Conservation (phyloP, 2,888 invertebrate species). For the Apeira syringaria region DNA sequence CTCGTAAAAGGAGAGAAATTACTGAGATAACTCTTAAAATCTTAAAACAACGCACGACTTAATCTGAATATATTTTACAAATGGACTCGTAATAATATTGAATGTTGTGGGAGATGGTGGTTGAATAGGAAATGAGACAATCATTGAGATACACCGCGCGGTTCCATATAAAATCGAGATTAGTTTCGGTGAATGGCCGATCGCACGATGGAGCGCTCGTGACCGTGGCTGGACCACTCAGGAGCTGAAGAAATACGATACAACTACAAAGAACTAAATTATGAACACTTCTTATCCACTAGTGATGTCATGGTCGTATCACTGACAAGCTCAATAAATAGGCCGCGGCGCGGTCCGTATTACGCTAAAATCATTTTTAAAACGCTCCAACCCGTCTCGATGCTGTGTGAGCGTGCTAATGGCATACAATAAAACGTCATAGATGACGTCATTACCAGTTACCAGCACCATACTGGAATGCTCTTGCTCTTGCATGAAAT, state of each 20-base stretch:
- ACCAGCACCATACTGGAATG: too few relatives aligned
- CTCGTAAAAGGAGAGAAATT: constrained; percentile 42
- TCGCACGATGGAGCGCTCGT: constrained; percentile 43
- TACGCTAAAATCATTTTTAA: too few relatives aligned
- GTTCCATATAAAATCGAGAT: constrained; percentile 56
- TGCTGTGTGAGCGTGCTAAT: too few relatives aligned
- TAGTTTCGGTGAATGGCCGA: constrained; percentile 65
- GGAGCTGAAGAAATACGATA: constrained; percentile 21
- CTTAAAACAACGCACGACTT: constrained; percentile 15
- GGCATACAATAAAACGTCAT: too few relatives aligned
- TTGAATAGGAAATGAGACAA: constrained; percentile 29
- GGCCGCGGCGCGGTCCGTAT: too few relatives aligned
- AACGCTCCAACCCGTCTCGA: too few relatives aligned
- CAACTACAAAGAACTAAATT: too few relatives aligned
- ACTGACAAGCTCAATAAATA: too few relatives aligned
- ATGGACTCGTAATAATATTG: constrained; percentile 14
- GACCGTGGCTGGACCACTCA: constrained; percentile 49
- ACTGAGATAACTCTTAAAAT: constrained; percentile 22
- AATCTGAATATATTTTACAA: constrained; percentile 11
- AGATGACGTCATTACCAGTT: too few relatives aligned
- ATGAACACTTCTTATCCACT: too few relatives aligned
- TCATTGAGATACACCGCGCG: constrained; percentile 42
- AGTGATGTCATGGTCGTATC: too few relatives aligned
- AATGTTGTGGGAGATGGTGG: constrained; percentile 34
- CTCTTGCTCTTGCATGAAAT: too few relatives aligned